Evolutionary conservation across 92 coral and sea anemone genomes (phyloP).

Genomic region (Zoanthus solanderi): DNA sequence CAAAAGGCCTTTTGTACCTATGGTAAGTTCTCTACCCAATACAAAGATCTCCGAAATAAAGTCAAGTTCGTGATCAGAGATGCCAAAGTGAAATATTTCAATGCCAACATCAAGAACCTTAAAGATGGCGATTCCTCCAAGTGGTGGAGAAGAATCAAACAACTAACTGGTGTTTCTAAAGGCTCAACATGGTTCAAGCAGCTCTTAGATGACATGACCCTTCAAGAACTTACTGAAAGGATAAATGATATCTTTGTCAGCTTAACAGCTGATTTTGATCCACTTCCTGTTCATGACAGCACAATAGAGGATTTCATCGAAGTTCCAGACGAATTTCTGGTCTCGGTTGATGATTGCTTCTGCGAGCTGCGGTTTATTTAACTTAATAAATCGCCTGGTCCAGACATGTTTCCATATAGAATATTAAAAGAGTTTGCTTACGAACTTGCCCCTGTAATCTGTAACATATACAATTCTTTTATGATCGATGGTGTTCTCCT

Average conservation of each 20-base stretch:
- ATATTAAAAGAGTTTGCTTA: not conserved
- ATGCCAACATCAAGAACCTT: too few relatives aligned
- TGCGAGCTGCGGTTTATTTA: not conserved
- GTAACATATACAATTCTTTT: not conserved
- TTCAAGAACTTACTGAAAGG: too few relatives aligned
- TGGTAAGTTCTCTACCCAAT: too few relatives aligned
- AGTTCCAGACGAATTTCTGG: not conserved
- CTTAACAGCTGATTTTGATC: not conserved
- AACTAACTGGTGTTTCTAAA: too few relatives aligned
- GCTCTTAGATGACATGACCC: too few relatives aligned
- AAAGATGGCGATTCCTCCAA: too few relatives aligned
- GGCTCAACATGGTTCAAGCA: too few relatives aligned
- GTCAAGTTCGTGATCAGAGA: too few relatives aligned
- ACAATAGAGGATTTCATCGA: not conserved
- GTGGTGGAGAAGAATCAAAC: too few relatives aligned
- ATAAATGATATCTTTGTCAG: not conserved
- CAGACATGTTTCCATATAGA: not conserved
- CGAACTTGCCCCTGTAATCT: not conserved
- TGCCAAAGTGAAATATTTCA: too few relatives aligned
- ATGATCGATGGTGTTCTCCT: not conserved
- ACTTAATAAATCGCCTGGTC: not conserved
- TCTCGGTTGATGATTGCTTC: not conserved
- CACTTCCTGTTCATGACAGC: not conserved
- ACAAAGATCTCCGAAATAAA: too few relatives aligned
- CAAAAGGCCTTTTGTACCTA: too few relatives aligned